These are phyloP conservation scores for Geophilus truncorum DNA, from an alignment of 2,888 invertebrate genomes.

Conservation along the genomic window DNA sequence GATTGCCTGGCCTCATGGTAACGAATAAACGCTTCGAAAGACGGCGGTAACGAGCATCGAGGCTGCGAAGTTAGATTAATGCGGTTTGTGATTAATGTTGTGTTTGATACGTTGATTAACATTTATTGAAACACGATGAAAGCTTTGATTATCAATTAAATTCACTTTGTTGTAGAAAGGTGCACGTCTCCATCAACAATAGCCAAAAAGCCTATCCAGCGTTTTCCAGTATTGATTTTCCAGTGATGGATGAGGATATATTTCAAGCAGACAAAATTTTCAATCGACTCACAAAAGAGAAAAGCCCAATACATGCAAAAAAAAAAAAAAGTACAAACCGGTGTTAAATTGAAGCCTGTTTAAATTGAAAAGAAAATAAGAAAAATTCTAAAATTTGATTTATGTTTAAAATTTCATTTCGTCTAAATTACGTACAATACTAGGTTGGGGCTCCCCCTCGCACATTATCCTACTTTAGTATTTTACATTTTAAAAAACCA, in stretches of 20 bases:
- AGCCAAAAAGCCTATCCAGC: neutral
- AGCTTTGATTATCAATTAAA: neutral
- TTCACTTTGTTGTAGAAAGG: neutral
- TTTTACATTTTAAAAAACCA: too few species aligned
- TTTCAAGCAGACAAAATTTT: conserved; percentile 20
- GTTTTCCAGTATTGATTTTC: conserved; percentile 10
- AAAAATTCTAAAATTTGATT: too few species aligned
- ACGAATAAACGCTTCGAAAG: neutral
- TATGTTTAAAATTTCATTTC: neutral
- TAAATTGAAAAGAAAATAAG: neutral
- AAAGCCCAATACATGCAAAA: neutral
- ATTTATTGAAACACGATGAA: neutral
- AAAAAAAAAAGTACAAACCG: neutral
- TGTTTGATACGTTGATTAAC: neutral
- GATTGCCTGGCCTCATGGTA: neutral
- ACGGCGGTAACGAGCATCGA: neutral
- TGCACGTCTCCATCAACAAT: neutral
- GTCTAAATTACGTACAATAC: neutral
- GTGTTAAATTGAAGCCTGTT: neutral
- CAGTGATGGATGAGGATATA: conserved; percentile 10
- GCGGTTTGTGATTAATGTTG: neutral
- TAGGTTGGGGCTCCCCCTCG: too few species aligned
- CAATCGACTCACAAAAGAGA: conserved; percentile 11
- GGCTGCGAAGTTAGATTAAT: neutral
- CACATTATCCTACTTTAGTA: too few species aligned